A percentile compares a stretch with the other conserved stretches of the same genome.
These are phyloP conservation scores for Paraescarpia echinospica DNA, from an alignment of 1,140 invertebrate species.

Conservation along the genomic window DNA sequence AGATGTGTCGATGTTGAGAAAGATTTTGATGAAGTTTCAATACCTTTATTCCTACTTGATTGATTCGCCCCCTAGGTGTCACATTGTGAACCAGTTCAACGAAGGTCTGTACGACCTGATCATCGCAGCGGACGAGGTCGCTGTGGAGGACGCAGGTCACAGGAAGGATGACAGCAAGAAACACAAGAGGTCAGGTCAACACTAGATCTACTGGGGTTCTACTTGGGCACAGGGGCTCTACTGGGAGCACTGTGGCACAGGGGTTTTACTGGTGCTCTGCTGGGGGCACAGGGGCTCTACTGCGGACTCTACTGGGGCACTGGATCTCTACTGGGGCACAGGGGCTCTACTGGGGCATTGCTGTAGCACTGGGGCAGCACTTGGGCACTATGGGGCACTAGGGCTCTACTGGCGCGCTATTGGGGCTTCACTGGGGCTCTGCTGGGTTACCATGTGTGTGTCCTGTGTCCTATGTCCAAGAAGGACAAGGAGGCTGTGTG, in stretches of 20 bases:
- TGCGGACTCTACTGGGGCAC: too few species aligned
- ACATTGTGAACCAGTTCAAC: conserved; percentile 96
- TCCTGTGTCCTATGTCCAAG: too few species aligned
- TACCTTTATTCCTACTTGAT: too few species aligned
- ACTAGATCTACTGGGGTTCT: neutral
- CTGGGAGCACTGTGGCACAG: too few species aligned
- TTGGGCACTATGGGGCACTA: too few species aligned
- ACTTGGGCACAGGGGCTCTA: neutral
- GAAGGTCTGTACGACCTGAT: conserved; percentile 92
- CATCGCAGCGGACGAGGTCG: conserved; percentile 93
- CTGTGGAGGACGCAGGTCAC: conserved; percentile 65
- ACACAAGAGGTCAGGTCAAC: conserved; percentile 58
- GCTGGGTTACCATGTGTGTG: too few species aligned
- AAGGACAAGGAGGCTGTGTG: neutral
- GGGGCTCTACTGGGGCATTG: too few species aligned
- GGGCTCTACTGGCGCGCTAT: too few species aligned
- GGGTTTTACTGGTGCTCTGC: neutral
- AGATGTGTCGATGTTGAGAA: conserved; percentile 3
- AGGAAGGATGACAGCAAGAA: conserved; percentile 58
- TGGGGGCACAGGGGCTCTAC: too few species aligned
- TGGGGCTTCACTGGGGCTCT: too few species aligned
- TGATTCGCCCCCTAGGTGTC: conserved; percentile 63
- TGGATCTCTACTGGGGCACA: too few species aligned
- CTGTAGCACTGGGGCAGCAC: too few species aligned
- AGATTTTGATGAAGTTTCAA: neutral